Base-by-base conservation (phyloP, 2,888 invertebrate genomes). In the Synanthedon formicaeformis region DNA sequence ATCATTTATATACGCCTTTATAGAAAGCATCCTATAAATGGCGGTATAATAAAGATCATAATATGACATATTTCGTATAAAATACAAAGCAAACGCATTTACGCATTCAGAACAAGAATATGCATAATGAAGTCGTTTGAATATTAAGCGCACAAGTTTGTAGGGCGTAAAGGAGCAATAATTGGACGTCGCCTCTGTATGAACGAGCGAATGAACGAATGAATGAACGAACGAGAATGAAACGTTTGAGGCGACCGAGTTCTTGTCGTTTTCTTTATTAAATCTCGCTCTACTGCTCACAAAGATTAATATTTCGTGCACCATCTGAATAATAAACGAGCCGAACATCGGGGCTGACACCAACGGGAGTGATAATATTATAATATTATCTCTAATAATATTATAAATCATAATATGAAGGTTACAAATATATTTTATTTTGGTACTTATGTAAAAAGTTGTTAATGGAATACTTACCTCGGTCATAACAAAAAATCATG, bases 221-320 rank as follows among this genome's bases (percentile, higher is more conserved):
- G 10, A 34, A 34, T 34, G 34, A 34, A 34, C 34, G 34, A 34
- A 34, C 34, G 10, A 6, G 45, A 13, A 14, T n/a, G 45, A 45
- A 14, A 45, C 45, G 14, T 45, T 45, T 45, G 45, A 13, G 45
- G 45, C 45, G 14, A 14, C 45, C 45, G 45, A 45, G 45, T 45
- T 45, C 45, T 45, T 45, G 45, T 45, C 45, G 49, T 45, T 52
- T 27, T 53, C 50, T 51, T 58, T 57, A 55, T 57, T 56, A 57
- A 58, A 60, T 56, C 55, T 52, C 54, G 55, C 54, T 55, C 52
- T 16, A 51, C 50, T 51, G 45, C 53, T 23, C 53, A 16, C 18
- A 50, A 48, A 56, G 59, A 59, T 57, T 57, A 59, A 59, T 57
- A 57, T 50, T 40, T 16, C 16, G 49, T 52, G 41, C 56, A 52